Evolutionary conservation across 2,113 vertebrate species (phyloP).

Genomic region (Pelobates fuscus): DNA sequence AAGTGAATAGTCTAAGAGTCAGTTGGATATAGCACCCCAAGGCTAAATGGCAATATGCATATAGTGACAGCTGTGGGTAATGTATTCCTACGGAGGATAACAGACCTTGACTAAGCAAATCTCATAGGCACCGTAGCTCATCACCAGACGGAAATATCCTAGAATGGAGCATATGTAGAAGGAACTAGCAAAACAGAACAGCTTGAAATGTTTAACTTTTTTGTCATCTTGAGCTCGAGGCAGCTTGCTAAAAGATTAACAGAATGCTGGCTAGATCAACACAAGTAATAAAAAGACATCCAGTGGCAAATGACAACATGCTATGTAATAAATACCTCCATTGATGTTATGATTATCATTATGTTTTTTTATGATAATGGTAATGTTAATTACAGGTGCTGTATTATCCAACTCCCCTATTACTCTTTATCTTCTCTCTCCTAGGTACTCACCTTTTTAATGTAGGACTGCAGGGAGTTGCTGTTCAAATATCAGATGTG

Average conservation of each 20-base stretch:
- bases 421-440: background rate
- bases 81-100: constrained; percentile 39
- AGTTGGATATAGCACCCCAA: constrained; percentile 21
- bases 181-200: constrained; percentile 37
- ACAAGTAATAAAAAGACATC: constrained; percentile 28
- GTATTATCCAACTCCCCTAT: background rate
- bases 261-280: constrained; percentile 24
- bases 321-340: constrained; percentile 1
- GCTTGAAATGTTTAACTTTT: constrained; percentile 48
- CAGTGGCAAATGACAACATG: constrained; percentile 9
- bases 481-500: too few species aligned
- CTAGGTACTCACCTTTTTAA: too few species aligned
- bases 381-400: constrained; percentile 10
- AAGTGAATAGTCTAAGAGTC: constrained; percentile 1
- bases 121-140: constrained; percentile 36
- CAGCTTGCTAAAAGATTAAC: constrained; percentile 40
- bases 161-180: constrained; percentile 34
- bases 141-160: constrained; percentile 32
- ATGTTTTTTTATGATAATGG: constrained; percentile 9
- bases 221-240: constrained; percentile 39
- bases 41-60: constrained; percentile 37
- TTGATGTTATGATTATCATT: constrained; percentile 10
- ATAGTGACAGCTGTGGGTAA: constrained; percentile 46
- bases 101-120: constrained; percentile 48
- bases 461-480: too few species aligned